Percentiles rank a stretch among this genome's conserved stretches.
phyloP scores from a whole-genome alignment of 2,888 invertebrate genomes.

The Myopa tessellatipennis region DNA sequence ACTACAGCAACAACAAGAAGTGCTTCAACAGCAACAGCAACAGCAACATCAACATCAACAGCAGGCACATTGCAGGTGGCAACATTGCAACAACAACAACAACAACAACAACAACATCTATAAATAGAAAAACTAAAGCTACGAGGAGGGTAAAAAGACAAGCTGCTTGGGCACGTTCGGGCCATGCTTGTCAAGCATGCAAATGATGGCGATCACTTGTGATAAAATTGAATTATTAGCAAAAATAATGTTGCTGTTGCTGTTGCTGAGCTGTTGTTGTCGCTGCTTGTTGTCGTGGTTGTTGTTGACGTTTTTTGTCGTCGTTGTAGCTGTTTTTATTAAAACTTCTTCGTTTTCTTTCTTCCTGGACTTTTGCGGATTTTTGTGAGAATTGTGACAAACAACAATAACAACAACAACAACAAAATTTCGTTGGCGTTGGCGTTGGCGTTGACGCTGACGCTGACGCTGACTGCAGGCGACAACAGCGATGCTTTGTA shows the following conservation, averaged over 20 bases:
- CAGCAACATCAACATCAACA: background rate
- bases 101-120: background rate
- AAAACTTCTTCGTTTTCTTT: conserved; percentile 1
- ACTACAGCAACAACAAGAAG: background rate
- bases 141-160: background rate
- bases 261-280: background rate
- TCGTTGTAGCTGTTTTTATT: conserved; percentile 5
- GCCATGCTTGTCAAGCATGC: conserved; percentile 36
- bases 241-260: conserved; percentile 11
- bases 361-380: conserved; percentile 2
- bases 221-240: conserved; percentile 12
- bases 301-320: background rate
- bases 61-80: background rate
- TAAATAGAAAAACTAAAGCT: background rate
- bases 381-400: background rate
- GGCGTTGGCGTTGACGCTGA: background rate
- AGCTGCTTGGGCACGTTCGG: background rate
- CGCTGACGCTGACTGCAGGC: conserved; percentile 5
- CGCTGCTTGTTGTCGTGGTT: background rate
- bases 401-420: background rate
- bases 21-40: background rate
- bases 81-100: background rate
- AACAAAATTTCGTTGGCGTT: too few relatives aligned
- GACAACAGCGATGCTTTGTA: conserved; percentile 28
- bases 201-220: conserved; percentile 29